Base-by-base conservation (phyloP, 1,140 invertebrate species). In the Nasonia longicornis region DNA sequence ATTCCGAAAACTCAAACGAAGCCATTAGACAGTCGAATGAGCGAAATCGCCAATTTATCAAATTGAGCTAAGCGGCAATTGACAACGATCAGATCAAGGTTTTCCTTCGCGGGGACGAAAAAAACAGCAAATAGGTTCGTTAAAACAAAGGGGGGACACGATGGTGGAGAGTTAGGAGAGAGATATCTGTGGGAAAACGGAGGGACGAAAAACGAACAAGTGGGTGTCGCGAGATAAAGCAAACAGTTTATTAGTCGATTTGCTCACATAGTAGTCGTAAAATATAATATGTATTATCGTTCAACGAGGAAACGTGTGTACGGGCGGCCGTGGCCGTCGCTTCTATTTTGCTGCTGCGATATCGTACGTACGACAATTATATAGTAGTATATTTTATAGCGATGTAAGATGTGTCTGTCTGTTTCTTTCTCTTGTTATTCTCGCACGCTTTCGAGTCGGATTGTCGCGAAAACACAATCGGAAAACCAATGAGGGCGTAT, bases 211-310 rank as follows among this genome's bases (percentile, higher is more conserved):
- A 48, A 48, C 10, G 42, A 42, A 67, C 58, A 22, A 10, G 42
- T 66, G 22, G 7, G 20, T 48, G 35, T 66, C 12, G 67, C 82
- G 66, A 83, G 81, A 86, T 87, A 86, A 88, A 88, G 85, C 86
- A 87, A 88, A 87, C 84, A 86, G 85, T 88, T 88, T 88, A 88
- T 88, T 88, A 83, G 76, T 87, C 74, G 83, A 84, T 85, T 85
- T 86, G 83, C 83, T 80, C 77, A 82, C 71, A 84, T 85, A 86
- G 52, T 58, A 58, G 84, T 88, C 87, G 85, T 87, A 88, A 88
- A 89, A 89, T 89, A 88, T 89, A 89, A 86, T 67, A 31, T 67
- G 29, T 82, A 78, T 85, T 87, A 77, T 86, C 80, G 83, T 84
- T 87, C 84, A 87, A 88, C 85, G 85, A 85, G 84, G 84, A 86